Base-by-base conservation (phyloP, 2,888 invertebrate genomes). In the Drosophila melanosoma region DNA sequence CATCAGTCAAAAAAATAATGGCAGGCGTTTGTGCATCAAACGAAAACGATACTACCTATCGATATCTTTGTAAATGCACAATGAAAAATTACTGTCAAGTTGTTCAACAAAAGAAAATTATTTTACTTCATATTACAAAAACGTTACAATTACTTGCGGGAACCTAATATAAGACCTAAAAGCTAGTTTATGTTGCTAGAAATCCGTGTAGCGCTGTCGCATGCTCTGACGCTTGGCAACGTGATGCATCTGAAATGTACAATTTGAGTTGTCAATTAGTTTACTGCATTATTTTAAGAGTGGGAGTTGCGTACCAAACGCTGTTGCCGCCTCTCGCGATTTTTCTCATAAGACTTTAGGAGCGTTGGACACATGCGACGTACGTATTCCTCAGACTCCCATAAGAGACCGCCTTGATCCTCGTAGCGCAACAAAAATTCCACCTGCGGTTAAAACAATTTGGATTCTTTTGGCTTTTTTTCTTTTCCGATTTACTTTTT, bases 141-240 rank as follows among this genome's bases (percentile, higher is more conserved):
- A 70, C 73, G 53, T 82, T 89, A 89, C 80, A 85, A 54, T 77
- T 87, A 87, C 26, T 69, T 82, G 82, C 68, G 60, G 84, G 84
- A 87, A 76, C 85, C 75, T 87, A 85, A 74, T 61, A 66, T 45
- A 82, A 73, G 65, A 68, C 75, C 78, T 83, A 84, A 73, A 68
- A 74, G 72, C 82, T 82, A 87, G 29, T 60, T 69, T 51, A 75
- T 56, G 62, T 60, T 74, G 70, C 86, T 91, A 90, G 65, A 90
- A 90, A 79, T 90, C 90, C 61, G 91, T 90, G 67, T 90, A 90
- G 17, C 91, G 79, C 81, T 91, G 92, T 52, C 91, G 91, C 48
- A 89, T 69, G 65, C 82, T 92, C 75, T 92, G 91, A 15, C 91
- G 89, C 54, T 90, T 91, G 58, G 92, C 87, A 35, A 91, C 87